phyloP scores from a whole-genome alignment of 2,888 invertebrate genomes.

The Tetropium fuscum region DNA sequence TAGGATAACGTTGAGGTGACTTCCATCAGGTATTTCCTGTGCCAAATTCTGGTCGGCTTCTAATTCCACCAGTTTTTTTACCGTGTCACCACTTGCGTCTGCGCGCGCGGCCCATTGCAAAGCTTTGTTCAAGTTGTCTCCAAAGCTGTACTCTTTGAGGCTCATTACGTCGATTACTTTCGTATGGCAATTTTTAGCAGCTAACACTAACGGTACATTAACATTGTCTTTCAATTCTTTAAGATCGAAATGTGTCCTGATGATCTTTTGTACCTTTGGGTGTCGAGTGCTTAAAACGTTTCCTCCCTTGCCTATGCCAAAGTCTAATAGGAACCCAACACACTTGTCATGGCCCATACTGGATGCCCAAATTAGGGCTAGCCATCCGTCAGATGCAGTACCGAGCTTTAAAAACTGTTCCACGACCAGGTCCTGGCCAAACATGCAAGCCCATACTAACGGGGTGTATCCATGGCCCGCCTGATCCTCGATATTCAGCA shows the following conservation, averaged over 20 bases:
- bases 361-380: conserved; percentile 15
- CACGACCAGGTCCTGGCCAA: neutral
- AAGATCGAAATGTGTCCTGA: neutral
- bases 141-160: neutral
- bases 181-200: conserved; percentile 15
- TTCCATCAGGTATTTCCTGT: no score
- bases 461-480: conserved; percentile 1
- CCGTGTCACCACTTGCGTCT: neutral
- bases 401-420: neutral
- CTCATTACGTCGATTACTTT: neutral
- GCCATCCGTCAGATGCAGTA: neutral
- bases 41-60: conserved; percentile 7
- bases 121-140: conserved; percentile 7
- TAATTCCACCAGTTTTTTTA: conserved; percentile 2
- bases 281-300: neutral
- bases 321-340: neutral
- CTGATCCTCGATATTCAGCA: conserved; percentile 3
- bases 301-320: no score
- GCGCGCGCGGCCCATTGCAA: conserved; percentile 3
- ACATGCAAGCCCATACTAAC: conserved; percentile 18
- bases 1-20: neutral
- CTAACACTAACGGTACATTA: conserved; percentile 17
- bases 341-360: conserved; percentile 18
- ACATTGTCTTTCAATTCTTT: neutral
- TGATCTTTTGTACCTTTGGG: neutral